A percentile compares a stretch with the other conserved stretches of the same genome.
Conservation (phyloP, 2,797 vertebrate species). For the Eleutherodactylus coqui region DNA sequence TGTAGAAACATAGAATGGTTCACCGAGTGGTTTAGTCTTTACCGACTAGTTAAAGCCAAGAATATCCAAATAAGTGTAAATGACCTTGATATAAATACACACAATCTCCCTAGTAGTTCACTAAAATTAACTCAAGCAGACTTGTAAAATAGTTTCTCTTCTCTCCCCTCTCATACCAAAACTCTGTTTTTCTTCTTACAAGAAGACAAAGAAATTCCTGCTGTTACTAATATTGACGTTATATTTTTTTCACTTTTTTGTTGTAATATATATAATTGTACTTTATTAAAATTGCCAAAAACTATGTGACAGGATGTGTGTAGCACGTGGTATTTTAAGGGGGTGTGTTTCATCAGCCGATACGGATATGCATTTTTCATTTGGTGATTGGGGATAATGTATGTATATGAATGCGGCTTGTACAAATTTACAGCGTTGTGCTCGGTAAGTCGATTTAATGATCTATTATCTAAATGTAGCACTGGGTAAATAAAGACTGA, state of each 20-base stretch:
- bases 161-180: constrained; percentile 5
- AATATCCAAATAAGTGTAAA: constrained; percentile 25
- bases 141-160: constrained; percentile 21
- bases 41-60: constrained; percentile 37
- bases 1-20: constrained; percentile 50
- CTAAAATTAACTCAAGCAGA: background rate
- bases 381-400: constrained; percentile 32
- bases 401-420: constrained; percentile 29
- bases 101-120: constrained; percentile 15
- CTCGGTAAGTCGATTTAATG: too few relatives aligned
- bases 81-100: constrained; percentile 27
- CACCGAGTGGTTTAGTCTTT: constrained; percentile 30
- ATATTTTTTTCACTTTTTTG: constrained; percentile 74
- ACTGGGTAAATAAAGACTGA: background rate
- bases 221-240: constrained; percentile 70
- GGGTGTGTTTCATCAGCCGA: background rate
- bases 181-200: constrained; percentile 7
- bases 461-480: constrained; percentile 13
- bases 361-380: background rate
- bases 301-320: constrained; percentile 55
- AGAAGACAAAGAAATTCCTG: constrained; percentile 70
- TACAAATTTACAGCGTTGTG: background rate
- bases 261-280: constrained; percentile 82
- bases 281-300: constrained; percentile 90
- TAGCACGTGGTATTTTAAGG: constrained; percentile 32